Evolutionary conservation across 2,797 vertebrate species (phyloP).

Genomic region (Amphiprion clarkii): DNA sequence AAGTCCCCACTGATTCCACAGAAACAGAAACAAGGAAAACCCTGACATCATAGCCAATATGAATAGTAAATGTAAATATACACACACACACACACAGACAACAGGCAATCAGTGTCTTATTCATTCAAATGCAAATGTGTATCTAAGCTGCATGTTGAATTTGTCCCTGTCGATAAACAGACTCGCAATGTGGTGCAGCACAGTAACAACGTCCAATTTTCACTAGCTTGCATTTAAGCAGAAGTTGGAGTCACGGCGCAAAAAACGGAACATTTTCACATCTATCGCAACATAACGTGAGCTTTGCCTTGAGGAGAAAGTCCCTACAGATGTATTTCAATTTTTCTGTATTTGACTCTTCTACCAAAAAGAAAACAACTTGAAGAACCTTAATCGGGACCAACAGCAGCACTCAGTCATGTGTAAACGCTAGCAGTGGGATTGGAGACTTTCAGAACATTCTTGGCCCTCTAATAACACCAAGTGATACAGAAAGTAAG

Average conservation of each 20-base stretch:
- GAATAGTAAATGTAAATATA: slow-evolving; percentile 51
- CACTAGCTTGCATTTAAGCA: slow-evolving; percentile 49
- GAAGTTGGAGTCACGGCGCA: slow-evolving; percentile 32
- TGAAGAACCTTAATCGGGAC: slow-evolving; percentile 31
- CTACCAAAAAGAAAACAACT: slow-evolving; percentile 27
- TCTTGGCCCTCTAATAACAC: slow-evolving; percentile 42
- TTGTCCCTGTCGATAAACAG: slow-evolving; percentile 46
- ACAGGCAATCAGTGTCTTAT: slow-evolving; percentile 65
- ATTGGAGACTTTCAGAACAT: slow-evolving; percentile 42
- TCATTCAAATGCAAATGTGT: slow-evolving; percentile 65
- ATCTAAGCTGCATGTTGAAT: slow-evolving; percentile 49
- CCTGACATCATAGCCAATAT: slow-evolving; percentile 50
- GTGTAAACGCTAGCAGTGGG: slow-evolving; percentile 39
- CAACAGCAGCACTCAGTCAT: slow-evolving; percentile 44
- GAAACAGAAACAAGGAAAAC: slow-evolving; percentile 44
- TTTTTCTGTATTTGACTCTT: slow-evolving; percentile 29
- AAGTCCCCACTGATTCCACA: slow-evolving; percentile 45
- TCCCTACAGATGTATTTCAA: slow-evolving; percentile 27
- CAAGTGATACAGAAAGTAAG: slow-evolving; percentile 48
- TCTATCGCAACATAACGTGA: slow-evolving; percentile 41
- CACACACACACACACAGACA: slow-evolving; percentile 34
- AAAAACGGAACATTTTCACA: slow-evolving; percentile 51
- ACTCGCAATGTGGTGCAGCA: slow-evolving; percentile 43
- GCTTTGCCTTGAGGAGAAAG: slow-evolving; percentile 29
- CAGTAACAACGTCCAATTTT: slow-evolving; percentile 51